phyloP scores from a whole-genome alignment of 2,888 invertebrate species.

The Panzeria rudis region DNA sequence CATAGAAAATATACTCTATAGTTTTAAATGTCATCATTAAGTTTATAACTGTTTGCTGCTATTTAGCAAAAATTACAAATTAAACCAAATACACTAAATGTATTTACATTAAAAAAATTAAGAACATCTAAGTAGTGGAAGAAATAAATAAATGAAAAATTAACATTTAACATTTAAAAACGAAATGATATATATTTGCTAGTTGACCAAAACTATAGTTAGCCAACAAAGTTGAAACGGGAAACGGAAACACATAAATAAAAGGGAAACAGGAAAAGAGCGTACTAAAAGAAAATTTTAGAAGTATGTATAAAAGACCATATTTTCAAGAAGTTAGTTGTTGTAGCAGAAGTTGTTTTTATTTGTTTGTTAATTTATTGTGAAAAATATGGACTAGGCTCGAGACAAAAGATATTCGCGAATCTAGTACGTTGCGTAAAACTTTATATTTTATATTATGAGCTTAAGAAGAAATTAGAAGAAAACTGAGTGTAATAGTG shows the following conservation, averaged over 20 bases:
- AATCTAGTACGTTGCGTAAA: constrained; percentile 75
- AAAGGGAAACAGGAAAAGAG: constrained; percentile 54
- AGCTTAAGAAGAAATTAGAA: constrained; percentile 25
- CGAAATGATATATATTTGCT: constrained; percentile 41
- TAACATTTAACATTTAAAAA: constrained; percentile 50
- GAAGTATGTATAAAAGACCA: constrained; percentile 29
- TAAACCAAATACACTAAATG: constrained; percentile 57
- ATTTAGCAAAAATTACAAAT: constrained; percentile 55
- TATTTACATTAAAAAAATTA: constrained; percentile 56
- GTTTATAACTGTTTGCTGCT: constrained; percentile 39
- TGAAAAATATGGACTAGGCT: constrained; percentile 74
- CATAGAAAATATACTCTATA: background rate
- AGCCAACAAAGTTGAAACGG: constrained; percentile 16
- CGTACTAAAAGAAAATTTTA: constrained; percentile 46
- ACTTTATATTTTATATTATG: constrained; percentile 23
- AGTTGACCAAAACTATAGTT: constrained; percentile 29
- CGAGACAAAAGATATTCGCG: constrained; percentile 76
- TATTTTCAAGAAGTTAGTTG: background rate
- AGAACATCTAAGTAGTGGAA: constrained; percentile 35
- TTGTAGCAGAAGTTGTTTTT: constrained; percentile 9
- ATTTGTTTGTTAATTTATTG: constrained; percentile 23
- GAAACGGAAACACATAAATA: constrained; percentile 45
- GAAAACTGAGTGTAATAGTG: constrained; percentile 44
- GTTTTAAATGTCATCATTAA: constrained; percentile 67
- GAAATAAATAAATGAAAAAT: constrained; percentile 33